Evolutionary conservation across 2,113 vertebrate species (phyloP).

Genomic region (Chaetodon trifascialis): DNA sequence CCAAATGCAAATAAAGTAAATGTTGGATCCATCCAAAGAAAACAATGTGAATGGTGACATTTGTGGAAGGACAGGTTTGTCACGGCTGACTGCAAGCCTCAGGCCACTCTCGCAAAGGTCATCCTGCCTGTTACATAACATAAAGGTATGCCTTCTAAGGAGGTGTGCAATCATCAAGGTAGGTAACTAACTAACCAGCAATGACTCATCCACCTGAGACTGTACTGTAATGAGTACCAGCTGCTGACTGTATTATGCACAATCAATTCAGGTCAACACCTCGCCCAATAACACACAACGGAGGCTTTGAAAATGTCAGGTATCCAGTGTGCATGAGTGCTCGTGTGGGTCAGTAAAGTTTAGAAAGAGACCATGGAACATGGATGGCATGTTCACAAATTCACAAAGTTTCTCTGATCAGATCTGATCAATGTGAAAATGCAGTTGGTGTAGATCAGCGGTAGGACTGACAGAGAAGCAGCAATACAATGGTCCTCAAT

Average conservation of each 20-base stretch:
- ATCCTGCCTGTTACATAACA: not conserved
- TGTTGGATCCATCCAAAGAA: not conserved
- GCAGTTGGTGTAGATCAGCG: not conserved
- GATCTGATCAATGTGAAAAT: not conserved
- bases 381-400: not conserved
- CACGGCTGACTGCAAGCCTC: not conserved
- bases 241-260: slow-evolving; percentile 6
- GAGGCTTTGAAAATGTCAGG: slow-evolving; percentile 5
- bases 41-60: not conserved
- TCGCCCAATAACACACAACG: slow-evolving; percentile 13
- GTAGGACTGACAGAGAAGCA: not conserved
- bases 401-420: not conserved
- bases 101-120: not conserved
- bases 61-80: not conserved
- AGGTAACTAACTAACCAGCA: slow-evolving; percentile 1
- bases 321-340: not conserved
- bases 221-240: not conserved
- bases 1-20: not conserved
- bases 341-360: not conserved
- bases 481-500: too few species aligned
- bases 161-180: not conserved
- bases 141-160: not conserved
- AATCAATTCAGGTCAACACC: slow-evolving; percentile 18
- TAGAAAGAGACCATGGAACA: not conserved
- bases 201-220: slow-evolving; percentile 19